These are phyloP conservation scores for Myotis yumanensis DNA, from an alignment of 2,113 vertebrate species.

Conservation along the genomic window DNA sequence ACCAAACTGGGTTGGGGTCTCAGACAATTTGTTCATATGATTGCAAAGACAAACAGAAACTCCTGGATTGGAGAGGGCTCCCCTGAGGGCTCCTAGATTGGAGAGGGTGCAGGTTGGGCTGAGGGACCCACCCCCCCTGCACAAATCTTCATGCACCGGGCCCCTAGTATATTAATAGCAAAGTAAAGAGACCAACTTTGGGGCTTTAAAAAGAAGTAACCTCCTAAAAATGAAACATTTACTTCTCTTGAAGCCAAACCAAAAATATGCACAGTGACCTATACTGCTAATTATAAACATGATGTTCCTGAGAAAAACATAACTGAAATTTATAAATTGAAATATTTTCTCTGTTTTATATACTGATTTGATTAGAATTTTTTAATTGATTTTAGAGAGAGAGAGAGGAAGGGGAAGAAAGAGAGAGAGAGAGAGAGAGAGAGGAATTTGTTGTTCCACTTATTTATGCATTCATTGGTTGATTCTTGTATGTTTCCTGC, in stretches of 20 bases:
- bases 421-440: not conserved
- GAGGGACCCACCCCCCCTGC: too few relatives aligned
- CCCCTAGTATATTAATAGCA: not conserved
- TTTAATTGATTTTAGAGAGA: not conserved
- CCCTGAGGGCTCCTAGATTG: too few relatives aligned
- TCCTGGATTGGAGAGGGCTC: too few relatives aligned
- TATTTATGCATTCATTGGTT: not conserved
- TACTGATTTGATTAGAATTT: not conserved
- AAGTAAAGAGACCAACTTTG: not conserved
- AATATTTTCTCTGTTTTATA: not conserved
- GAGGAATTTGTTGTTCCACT: not conserved
- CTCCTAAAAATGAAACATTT: not conserved
- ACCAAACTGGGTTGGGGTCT: too few relatives aligned
- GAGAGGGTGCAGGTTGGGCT: too few relatives aligned
- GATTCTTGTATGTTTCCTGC: not conserved
- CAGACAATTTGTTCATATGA: too few relatives aligned
- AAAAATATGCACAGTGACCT: not conserved
- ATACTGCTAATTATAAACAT: not conserved
- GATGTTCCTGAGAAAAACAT: not conserved
- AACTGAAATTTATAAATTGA: not conserved
- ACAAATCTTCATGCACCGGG: too few relatives aligned
- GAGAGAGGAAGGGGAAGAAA: too few relatives aligned
- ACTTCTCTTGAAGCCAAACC: not conserved
- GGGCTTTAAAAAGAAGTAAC: not conserved
- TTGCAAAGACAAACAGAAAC: too few relatives aligned